Evolutionary conservation across 2,797 vertebrate species (phyloP), one percentile per base, ranked within the genome.

Genomic region (Silurus lanzhouensis): DNA sequence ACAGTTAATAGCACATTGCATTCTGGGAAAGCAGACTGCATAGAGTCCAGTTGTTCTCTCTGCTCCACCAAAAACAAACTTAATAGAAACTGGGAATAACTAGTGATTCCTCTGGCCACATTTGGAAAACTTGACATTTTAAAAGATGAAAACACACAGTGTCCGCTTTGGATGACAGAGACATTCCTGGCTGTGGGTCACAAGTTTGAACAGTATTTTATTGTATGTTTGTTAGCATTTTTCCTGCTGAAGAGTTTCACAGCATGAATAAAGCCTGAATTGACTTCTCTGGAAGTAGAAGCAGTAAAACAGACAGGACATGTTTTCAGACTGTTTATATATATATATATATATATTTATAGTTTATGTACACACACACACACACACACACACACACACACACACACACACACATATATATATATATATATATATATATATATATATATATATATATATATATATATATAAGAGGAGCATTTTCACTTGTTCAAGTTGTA

Each of bases 61-160:
- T 38, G 79, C 19, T 2, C 15, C n/a, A 27, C 87, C 88, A 92
- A 92, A 86, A 90, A 84, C 81, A 91, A 93, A 91, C 89, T 89
- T 66, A 81, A 81, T 79, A 17, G 48, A 87, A 83, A 84, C 71
- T 83, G 78, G 85, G 61, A 63, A 91, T 90, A 60, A 66, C 60
- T 76, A 85, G 63, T 86, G 84, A 90, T 89, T 91, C 60, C 81
- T 90, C 84, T 89, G 87, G 66, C 89, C 82, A 88, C 85, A 67
- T 85, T 82, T 84, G 74, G 86, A 86, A 79, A 90, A 90, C 72
- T 85, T 58, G 76, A 84, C 71, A 82, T 75, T 84, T 55, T 70
- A 84, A 84, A 68, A 87, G 84, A 90, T 67, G 90, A 84, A 67
- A 86, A 87, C 64, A 76, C 75, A 55, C 82, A 76, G 88, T 90